Conservation (phyloP, 2,113 vertebrate species). For the Pelecanoides urinatrix region DNA sequence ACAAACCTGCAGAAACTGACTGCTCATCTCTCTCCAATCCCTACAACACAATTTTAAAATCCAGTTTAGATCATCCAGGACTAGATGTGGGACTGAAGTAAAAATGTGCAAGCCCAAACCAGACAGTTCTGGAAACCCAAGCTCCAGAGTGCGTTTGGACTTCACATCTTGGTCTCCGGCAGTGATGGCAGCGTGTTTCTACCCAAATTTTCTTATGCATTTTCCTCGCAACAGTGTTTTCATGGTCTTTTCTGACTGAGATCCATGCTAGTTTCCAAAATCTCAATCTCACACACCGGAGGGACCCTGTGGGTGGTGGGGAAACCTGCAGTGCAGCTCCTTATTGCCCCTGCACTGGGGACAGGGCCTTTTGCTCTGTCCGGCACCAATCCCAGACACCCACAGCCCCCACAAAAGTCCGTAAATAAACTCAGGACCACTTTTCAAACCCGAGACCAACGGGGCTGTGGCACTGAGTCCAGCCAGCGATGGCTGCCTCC, state of each 20-base stretch:
- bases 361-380: neutral
- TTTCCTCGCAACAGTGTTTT: neutral
- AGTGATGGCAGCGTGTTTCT: accelerated
- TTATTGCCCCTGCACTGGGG: neutral
- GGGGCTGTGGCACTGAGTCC: neutral
- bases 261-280: neutral
- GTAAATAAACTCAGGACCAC: neutral
- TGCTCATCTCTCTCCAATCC: neutral
- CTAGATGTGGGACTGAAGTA: neutral
- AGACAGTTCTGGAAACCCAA: neutral
- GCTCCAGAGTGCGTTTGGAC: accelerated
- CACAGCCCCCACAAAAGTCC: neutral
- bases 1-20: neutral
- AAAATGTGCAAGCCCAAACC: neutral
- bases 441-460: neutral
- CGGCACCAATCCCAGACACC: neutral
- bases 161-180: neutral
- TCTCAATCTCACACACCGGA: neutral
- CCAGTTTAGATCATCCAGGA: neutral
- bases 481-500: accelerated
- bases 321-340: neutral
- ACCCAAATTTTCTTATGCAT: neutral
- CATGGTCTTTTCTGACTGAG: neutral
- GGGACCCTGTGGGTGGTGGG: neutral
- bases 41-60: neutral